Evolutionary conservation across 2,113 vertebrate genomes (phyloP), one percentile per base, ranked within the genome.

Genomic region (Porphyrio hochstetteri): DNA sequence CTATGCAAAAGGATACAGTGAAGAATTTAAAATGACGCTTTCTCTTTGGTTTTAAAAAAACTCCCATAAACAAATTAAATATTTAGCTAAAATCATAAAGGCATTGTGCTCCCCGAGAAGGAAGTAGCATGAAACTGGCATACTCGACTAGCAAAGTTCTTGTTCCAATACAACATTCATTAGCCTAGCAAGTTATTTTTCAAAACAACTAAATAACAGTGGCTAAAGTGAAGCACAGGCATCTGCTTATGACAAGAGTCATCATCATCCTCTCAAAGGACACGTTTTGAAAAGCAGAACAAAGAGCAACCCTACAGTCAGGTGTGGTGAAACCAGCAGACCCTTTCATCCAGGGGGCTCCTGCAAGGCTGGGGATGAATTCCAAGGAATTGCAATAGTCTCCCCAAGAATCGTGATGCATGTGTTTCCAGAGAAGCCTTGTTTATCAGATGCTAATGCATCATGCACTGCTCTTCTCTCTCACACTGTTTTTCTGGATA

Each of bases 281-380:
- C 8, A 42, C 24, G 42, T 48, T 94, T 46, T 69, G 74, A 94
- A 75, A 78, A 75, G 69, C 74, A 82, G 44, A 88, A 90, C n/a
- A 61, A 87, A 90, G 46, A 83, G 18, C 79, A 93, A 36, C 57
- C 18, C 90, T 75, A 50, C 80, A 71, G 68, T 91, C 80, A 71
- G 17, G 48, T 2, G 2, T 68, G 29, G 24, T 9, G 72, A 78
- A 91, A 94, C 56, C 17, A 44, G 72, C 57, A 84, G 90, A 42
- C 38, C 31, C 70, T 82, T 87, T 82, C 33, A 93, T 64, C 86
- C 53, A 36, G 50, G 69, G 3, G 40, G 91, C 72, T 96, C 92
- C 89, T 14, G 71, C 76, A 90, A 94, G 86, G 77, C 88, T 85
- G 36, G 44, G 90, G 36, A n/a, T 63, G 35, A 90, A 93, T 94